phyloP scores from a whole-genome alignment of 2,113 vertebrate genomes.

The Thinocorus orbignyianus region DNA sequence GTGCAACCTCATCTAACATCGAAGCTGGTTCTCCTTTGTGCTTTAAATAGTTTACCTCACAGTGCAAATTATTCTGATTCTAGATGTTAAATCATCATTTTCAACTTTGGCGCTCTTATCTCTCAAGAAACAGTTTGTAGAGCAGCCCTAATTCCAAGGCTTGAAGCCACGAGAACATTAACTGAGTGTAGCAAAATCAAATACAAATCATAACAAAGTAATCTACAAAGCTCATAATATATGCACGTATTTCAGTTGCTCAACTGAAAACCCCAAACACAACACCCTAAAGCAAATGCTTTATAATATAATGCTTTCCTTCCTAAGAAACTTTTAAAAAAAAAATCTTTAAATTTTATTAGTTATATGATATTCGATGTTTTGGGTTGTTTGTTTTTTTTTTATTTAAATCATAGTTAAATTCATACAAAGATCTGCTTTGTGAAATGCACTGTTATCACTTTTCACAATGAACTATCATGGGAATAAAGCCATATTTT shows the following conservation, averaged over 20 bases:
- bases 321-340: neutral
- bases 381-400: fast-evolving
- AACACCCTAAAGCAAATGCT: neutral
- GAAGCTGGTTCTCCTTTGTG: neutral
- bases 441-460: neutral
- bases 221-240: neutral
- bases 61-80: neutral
- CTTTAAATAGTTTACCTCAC: neutral
- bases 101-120: neutral
- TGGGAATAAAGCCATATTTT: neutral
- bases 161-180: neutral
- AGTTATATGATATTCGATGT: neutral
- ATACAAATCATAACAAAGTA: neutral
- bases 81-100: neutral
- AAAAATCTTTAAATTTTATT: neutral
- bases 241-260: neutral
- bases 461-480: neutral
- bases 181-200: neutral
- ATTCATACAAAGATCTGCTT: neutral
- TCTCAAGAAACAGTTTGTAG: neutral
- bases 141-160: neutral
- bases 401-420: neutral
- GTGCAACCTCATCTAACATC: neutral
- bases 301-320: neutral
- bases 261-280: neutral